phyloP scores from a whole-genome alignment of 2,113 vertebrate species.

The Andinoacara biseriatus region DNA sequence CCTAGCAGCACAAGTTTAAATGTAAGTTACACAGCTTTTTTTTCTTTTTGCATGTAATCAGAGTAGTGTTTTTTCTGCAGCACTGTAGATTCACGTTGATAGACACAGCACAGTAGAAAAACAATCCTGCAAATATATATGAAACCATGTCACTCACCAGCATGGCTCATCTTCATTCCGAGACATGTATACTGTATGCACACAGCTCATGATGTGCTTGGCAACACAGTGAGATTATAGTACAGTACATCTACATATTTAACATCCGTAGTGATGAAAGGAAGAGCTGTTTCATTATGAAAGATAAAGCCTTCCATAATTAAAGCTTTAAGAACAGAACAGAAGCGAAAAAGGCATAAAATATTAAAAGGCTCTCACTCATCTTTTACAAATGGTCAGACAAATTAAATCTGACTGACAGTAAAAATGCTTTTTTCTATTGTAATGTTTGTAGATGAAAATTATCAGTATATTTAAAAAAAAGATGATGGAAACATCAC shows the following conservation, averaged over 20 bases:
- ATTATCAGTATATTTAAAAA: background rate
- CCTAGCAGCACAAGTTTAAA: slow-evolving; percentile 18
- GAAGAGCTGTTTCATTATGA: slow-evolving; percentile 17
- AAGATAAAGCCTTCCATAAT: slow-evolving; percentile 14
- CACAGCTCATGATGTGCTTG: slow-evolving; percentile 42
- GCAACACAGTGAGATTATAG: slow-evolving; percentile 36
- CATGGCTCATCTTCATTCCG: slow-evolving; percentile 43
- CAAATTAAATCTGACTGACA: slow-evolving; percentile 1
- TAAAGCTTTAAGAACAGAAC: slow-evolving; percentile 13
- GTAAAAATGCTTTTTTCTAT: background rate
- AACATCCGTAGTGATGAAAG: slow-evolving; percentile 23
- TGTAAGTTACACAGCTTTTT: background rate
- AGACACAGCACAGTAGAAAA: background rate
- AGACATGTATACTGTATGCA: slow-evolving; percentile 9
- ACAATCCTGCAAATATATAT: slow-evolving; percentile 23
- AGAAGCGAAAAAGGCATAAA: slow-evolving; percentile 6
- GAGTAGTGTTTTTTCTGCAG: background rate
- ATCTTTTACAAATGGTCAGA: slow-evolving; percentile 1
- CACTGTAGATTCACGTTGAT: background rate
- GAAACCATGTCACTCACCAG: slow-evolving; percentile 38
- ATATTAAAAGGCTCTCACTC: background rate
- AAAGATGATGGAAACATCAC: background rate
- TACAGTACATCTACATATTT: slow-evolving; percentile 46
- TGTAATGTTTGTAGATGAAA: background rate
- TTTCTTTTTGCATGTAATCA: background rate